Evolutionary conservation across 2,888 invertebrate genomes (phyloP).

Genomic region (Neoaliturus tenellus): DNA sequence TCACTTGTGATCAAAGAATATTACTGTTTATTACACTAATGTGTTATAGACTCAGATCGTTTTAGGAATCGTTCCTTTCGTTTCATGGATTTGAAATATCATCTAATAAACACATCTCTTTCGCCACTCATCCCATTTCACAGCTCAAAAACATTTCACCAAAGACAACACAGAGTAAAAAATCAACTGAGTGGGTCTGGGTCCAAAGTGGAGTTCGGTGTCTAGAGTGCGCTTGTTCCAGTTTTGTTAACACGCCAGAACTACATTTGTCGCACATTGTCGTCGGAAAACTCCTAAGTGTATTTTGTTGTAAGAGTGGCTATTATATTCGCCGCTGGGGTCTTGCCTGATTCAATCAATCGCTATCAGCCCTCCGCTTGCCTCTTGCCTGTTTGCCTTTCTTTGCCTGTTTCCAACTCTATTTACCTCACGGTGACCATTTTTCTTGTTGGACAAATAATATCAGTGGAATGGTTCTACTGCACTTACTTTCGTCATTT

Average conservation of each 20-base stretch:
- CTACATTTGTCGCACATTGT: constrained; percentile 42
- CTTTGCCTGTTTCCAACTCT: neutral
- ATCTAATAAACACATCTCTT: neutral
- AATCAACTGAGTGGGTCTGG: neutral
- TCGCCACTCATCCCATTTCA: neutral
- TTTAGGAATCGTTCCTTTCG: too few species aligned
- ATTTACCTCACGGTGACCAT: neutral
- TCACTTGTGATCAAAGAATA: too few species aligned
- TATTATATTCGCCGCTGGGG: constrained; percentile 39
- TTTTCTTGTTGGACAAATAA: constrained; percentile 32
- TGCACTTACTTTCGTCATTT: neutral
- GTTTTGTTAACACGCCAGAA: constrained; percentile 47
- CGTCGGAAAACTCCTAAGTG: constrained; percentile 31
- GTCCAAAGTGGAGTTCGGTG: constrained; percentile 38
- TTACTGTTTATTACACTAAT: too few species aligned
- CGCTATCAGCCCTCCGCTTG: constrained; percentile 2
- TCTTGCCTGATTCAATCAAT: constrained; percentile 35
- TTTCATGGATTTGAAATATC: too few species aligned
- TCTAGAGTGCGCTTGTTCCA: constrained; percentile 36
- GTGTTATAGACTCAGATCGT: too few species aligned
- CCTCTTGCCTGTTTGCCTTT: constrained; percentile 26
- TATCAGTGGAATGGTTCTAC: neutral
- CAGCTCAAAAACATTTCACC: too few species aligned
- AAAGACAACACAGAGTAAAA: constrained; percentile 27
- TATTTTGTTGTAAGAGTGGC: constrained; percentile 44